Conservation (phyloP, 2,888 invertebrate species). For the Apeira syringaria region DNA sequence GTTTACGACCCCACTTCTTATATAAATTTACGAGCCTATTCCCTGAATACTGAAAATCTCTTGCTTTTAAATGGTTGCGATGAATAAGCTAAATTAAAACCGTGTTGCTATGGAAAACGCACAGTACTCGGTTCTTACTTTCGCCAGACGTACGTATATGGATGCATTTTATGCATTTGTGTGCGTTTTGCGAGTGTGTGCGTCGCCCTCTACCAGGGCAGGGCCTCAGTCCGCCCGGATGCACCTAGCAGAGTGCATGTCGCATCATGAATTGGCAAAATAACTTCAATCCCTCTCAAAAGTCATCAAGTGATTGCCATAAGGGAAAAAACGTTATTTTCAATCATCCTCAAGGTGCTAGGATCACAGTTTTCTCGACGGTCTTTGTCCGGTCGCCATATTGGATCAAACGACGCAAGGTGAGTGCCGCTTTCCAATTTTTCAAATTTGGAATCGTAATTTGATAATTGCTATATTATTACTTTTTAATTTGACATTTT, state of each 20-base stretch:
- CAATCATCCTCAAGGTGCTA: neutral
- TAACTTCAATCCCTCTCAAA: neutral
- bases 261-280: constrained; percentile 9
- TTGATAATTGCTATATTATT: constrained; percentile 2
- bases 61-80: neutral
- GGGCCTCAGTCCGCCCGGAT: constrained; percentile 35
- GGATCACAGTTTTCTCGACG: constrained; percentile 23
- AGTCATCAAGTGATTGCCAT: constrained; percentile 2
- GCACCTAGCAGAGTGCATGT: constrained; percentile 42
- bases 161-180: constrained; percentile 21
- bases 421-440: constrained; percentile 58
- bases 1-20: too few relatives aligned
- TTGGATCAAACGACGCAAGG: constrained; percentile 45
- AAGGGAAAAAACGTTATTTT: neutral
- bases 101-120: constrained; percentile 45
- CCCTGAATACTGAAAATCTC: too few relatives aligned
- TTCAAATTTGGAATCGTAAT: constrained; percentile 22
- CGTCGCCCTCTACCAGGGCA: constrained; percentile 27
- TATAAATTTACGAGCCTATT: too few relatives aligned
- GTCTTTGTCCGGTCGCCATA: constrained; percentile 36
- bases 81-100: constrained; percentile 29
- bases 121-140: constrained; percentile 38
- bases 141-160: constrained; percentile 36
- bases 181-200: constrained; percentile 33
- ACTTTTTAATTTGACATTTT: neutral